Base-by-base conservation (phyloP, 1,140 invertebrate genomes). In the Neomicropteryx cornuta region DNA sequence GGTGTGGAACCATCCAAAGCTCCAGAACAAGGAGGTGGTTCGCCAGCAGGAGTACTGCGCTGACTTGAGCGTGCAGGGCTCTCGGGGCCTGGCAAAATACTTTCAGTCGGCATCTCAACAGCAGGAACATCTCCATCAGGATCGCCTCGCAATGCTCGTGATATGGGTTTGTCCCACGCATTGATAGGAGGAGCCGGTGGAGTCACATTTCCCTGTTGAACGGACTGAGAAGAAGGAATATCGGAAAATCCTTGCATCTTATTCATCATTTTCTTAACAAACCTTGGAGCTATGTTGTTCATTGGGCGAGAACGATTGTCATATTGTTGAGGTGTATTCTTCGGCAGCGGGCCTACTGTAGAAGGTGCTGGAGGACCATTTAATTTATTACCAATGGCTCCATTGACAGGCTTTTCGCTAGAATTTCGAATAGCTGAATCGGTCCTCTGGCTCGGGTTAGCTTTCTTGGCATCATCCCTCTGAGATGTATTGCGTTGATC, bases 121-220 rank as follows among this genome's bases (percentile, higher is more conserved):
- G 56, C 33, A 30, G 53, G 49, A 39, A 27, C 35, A n/a, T 56
- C 55, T 10, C 46, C 27, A 20, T 56, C 53, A 14, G 52, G 68
- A 43, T 66, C 71, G 2, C 68, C 63, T 18, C 77, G 58, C 28
- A 82, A 52, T 34, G 75, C 71, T 46, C 75, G 70, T 10, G 75
- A 75, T 43, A 87, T 81, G 3, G 85, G 82, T 56, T 88, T 90
- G 46, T 87, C 82, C 87, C 87, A 91, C 8, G 86, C 86, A 58
- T 85, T 89, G 2, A 81, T 73, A 2, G 76, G 50, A 0, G 80
- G 79, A 16, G 76, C 73, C 3, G 81, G 76, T 3, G 79, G 73
- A 1, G 76, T 63, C 34, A 51, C 56, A 21, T 58, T 46, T 46
- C 39, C 68, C 65, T 50, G 64, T 60, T 39, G 66, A 43, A 54